Conservation (phyloP, 1,140 invertebrate species). For the Heliconius hewitsoni region DNA sequence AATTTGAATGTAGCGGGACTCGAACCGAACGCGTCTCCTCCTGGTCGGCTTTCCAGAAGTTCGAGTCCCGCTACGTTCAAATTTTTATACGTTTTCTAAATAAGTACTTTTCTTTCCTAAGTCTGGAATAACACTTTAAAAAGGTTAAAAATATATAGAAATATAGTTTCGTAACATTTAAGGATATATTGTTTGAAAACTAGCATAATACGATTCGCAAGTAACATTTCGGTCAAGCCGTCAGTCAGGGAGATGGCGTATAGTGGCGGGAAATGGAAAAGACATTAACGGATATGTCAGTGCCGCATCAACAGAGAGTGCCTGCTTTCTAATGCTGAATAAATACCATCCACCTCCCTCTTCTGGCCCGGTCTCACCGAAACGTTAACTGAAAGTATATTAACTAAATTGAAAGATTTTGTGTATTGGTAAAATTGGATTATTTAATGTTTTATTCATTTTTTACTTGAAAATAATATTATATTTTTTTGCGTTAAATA, state of each 20-base stretch:
- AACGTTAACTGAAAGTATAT: neutral
- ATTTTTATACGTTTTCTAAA: too few relatives aligned
- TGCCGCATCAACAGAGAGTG: conserved; percentile 74
- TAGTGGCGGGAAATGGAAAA: conserved; percentile 79
- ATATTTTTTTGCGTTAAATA: too few relatives aligned
- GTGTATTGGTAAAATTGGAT: too few relatives aligned
- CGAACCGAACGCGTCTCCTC: too few relatives aligned
- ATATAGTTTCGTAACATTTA: neutral
- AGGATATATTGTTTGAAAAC: conserved; percentile 19
- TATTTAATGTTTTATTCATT: too few relatives aligned
- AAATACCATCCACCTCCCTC: conserved; percentile 71
- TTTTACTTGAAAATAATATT: too few relatives aligned
- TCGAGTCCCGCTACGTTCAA: too few relatives aligned
- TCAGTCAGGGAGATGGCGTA: conserved; percentile 49
- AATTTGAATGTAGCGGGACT: too few relatives aligned
- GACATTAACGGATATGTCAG: conserved; percentile 81
- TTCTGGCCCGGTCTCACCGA: conserved; percentile 46
- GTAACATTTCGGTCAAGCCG: conserved; percentile 64
- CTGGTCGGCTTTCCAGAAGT: too few relatives aligned
- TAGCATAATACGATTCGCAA: conserved; percentile 34
- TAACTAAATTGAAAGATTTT: too few relatives aligned
- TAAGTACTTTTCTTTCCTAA: too few relatives aligned
- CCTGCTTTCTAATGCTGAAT: conserved; percentile 77
- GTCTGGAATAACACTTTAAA: too few relatives aligned
- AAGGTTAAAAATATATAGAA: neutral